Evolutionary conservation across 2,113 vertebrate species (phyloP), one percentile per base, ranked within the genome.

Genomic region (Xenopus borealis): DNA sequence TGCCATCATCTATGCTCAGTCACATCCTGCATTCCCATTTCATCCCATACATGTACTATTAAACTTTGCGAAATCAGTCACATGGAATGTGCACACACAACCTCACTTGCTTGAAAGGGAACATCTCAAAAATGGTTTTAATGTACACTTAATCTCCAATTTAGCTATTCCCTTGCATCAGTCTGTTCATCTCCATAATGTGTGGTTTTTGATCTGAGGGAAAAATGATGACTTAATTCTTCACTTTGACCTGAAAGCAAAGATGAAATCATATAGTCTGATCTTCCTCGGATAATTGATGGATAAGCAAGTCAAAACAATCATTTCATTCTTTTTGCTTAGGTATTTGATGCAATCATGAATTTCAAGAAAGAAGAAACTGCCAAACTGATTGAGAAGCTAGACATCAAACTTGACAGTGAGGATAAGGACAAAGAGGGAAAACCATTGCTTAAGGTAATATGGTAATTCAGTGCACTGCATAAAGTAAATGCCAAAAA

Each of bases 331-430:
- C 20, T 8, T 45, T n/a, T 1, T 40, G 40, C 68, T 33, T 55
- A 99, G 97, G 92, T 99, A 13, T 98, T 99, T 0, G 90, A 94
- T 5, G 95, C 95, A 1, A 97, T 98, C 90, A 96, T 98, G 96
- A 93, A 92, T 79, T 99, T 98, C 83, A 94, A 88, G 79, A 96
- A 96, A 0, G 95, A 98, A 0, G 96, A 98, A 69, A 91, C 92
- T 0, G 93, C 92, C 1, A 98, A 96, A 78, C 81, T 98, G 72
- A 89, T 98, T 0, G 83, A 94, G 33, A 98, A 98, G 66, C 83
- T 98, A 66, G 95, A 96, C 40, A 95, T 98, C 79, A 98, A 97
- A 81, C 77, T 98, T 83, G 96, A 98, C 73, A 70, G 65, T 0
- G 97, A 98, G 2, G 96, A 98, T 74, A 96, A 94, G 70, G 92